These are phyloP conservation scores for Tenebrio molitor DNA, from an alignment of 1,140 invertebrate genomes.

Conservation along the genomic window DNA sequence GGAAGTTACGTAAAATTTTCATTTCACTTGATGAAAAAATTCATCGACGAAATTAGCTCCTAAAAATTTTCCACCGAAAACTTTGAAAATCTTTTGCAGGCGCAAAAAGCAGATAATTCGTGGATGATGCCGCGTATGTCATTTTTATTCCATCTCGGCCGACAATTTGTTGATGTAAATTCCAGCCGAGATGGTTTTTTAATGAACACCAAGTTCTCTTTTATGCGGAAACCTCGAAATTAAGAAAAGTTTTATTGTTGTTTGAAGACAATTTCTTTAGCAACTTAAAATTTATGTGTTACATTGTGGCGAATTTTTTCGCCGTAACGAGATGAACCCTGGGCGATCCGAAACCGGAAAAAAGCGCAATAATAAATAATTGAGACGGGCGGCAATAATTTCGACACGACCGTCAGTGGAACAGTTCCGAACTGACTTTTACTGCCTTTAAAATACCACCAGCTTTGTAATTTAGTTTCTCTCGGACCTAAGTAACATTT, in stretches of 20 bases:
- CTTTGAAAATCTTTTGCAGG: background rate
- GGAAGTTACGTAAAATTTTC: too few species aligned
- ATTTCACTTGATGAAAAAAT: too few species aligned
- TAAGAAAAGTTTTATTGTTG: slow-evolving; percentile 38
- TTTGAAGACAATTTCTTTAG: slow-evolving; percentile 34
- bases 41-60: too few species aligned
- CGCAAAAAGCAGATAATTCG: slow-evolving; percentile 5
- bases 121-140: background rate
- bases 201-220: slow-evolving; percentile 23
- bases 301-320: slow-evolving; percentile 21
- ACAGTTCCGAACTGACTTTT: slow-evolving; percentile 40
- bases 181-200: slow-evolving; percentile 17
- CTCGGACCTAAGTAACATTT: slow-evolving; percentile 52
- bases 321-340: slow-evolving; percentile 10
- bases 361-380: slow-evolving; percentile 30
- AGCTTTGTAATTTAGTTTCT: slow-evolving; percentile 49
- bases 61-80: background rate
- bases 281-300: slow-evolving; percentile 4
- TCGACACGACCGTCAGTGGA: background rate
- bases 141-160: slow-evolving; percentile 1
- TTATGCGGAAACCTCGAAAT: slow-evolving; percentile 20
- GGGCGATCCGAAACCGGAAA: slow-evolving; percentile 12
- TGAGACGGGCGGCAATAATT: slow-evolving; percentile 18
- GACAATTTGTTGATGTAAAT: slow-evolving; percentile 31
- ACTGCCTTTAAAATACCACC: slow-evolving; percentile 50